phyloP scores from a whole-genome alignment of 1,140 invertebrate genomes.

The Calephelis nemesis region DNA sequence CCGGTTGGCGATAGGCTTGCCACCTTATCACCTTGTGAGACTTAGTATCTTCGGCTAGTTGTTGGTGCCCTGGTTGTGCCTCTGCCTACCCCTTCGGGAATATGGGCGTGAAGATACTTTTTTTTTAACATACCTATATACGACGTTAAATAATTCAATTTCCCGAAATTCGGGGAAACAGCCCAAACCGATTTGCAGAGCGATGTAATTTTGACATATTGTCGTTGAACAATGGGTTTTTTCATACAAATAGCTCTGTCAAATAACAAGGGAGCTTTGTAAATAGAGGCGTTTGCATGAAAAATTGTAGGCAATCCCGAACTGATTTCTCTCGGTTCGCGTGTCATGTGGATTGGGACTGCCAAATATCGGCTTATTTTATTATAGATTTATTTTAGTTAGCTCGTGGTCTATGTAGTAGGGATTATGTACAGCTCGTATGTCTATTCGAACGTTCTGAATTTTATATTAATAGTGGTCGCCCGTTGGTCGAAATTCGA shows the following conservation, averaged over 20 bases:
- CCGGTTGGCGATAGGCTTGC: too few relatives aligned
- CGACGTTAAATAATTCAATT: conserved; percentile 11
- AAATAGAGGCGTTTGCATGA: conserved; percentile 26
- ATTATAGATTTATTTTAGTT: neutral
- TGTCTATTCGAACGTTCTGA: neutral
- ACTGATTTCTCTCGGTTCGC: conserved; percentile 11
- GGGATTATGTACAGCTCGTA: too few relatives aligned
- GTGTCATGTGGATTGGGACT: conserved; percentile 5
- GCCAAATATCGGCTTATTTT: conserved; percentile 2
- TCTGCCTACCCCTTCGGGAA: too few relatives aligned
- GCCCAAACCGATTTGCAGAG: conserved; percentile 20
- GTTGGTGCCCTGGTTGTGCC: too few relatives aligned
- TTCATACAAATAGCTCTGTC: conserved; percentile 29
- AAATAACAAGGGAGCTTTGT: conserved; percentile 28
- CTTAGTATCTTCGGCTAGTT: too few relatives aligned
- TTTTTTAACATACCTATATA: too few relatives aligned
- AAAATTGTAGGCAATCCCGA: conserved; percentile 22
- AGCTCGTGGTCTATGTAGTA: too few relatives aligned
- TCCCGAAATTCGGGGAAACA: conserved; percentile 19
- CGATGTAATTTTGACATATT: conserved; percentile 34
- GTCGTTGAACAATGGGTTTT: conserved; percentile 28
- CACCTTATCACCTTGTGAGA: too few relatives aligned
- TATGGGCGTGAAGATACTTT: too few relatives aligned
- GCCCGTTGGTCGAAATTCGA: too few relatives aligned
- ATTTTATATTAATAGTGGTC: neutral